Evolutionary conservation across 2,888 invertebrate species (phyloP).

Genomic region (Girardia tigrina): DNA sequence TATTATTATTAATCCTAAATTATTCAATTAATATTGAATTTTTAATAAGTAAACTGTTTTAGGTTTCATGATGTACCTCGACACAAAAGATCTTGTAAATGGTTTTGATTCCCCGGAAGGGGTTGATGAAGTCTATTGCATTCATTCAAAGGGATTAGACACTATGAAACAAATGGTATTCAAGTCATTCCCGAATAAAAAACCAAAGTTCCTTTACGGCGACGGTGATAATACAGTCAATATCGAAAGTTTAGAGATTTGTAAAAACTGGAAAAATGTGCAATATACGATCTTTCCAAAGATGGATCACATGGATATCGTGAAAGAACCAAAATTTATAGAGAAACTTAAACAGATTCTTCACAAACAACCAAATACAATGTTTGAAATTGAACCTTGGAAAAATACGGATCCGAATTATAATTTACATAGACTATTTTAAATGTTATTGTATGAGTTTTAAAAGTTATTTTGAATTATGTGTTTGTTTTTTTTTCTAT

Average conservation of each 20-base stretch:
- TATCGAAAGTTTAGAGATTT: slow-evolving; percentile 24
- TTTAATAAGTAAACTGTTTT: too few relatives aligned
- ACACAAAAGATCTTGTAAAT: slow-evolving; percentile 4
- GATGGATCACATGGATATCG: background rate
- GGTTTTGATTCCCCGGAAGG: background rate
- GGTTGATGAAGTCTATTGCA: slow-evolving; percentile 29
- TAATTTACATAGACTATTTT: too few relatives aligned
- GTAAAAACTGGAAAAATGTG: slow-evolving; percentile 24
- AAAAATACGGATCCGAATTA: too few relatives aligned
- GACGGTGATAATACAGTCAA: slow-evolving; percentile 20
- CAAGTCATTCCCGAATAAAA: slow-evolving; percentile 4
- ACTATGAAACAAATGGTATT: background rate
- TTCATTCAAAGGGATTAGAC: background rate
- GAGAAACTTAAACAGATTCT: background rate
- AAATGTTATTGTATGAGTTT: too few relatives aligned
- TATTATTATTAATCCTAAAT: too few relatives aligned
- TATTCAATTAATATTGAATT: too few relatives aligned
- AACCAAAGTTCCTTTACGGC: background rate
- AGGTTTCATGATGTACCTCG: slow-evolving; percentile 25
- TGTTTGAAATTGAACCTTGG: too few relatives aligned
- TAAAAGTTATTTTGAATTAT: too few relatives aligned
- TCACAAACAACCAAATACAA: too few relatives aligned
- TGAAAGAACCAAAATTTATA: background rate
- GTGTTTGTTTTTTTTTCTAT: too few relatives aligned
- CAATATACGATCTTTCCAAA: background rate